Evolutionary conservation across 1,140 invertebrate genomes (phyloP).

Genomic region (Zaprionus gabonicus): DNA sequence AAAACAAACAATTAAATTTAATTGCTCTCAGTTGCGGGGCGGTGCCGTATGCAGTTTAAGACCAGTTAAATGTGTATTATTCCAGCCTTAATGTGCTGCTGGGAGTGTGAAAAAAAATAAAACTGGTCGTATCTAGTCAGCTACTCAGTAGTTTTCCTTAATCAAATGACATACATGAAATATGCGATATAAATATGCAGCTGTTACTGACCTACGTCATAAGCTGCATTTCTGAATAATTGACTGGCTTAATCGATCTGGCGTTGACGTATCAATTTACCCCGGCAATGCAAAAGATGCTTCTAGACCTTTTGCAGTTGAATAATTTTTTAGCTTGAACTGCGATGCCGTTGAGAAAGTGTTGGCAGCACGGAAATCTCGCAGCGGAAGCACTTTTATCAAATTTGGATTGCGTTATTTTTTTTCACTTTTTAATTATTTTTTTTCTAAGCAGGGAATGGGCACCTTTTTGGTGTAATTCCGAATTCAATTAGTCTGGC

Average conservation of each 20-base stretch:
- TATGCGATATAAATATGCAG: slow-evolving; percentile 59
- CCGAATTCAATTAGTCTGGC: slow-evolving; percentile 43
- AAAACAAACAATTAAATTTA: slow-evolving; percentile 63
- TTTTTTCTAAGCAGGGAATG: not conserved
- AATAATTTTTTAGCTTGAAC: not conserved
- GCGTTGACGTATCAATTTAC: slow-evolving; percentile 10
- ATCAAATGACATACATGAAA: slow-evolving; percentile 56
- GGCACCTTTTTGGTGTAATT: slow-evolving; percentile 17
- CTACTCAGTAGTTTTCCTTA: slow-evolving; percentile 69
- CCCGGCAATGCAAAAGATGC: not conserved
- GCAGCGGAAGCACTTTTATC: slow-evolving; percentile 52
- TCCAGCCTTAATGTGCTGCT: slow-evolving; percentile 51
- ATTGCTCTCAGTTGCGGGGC: slow-evolving; percentile 49
- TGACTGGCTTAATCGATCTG: slow-evolving; percentile 25
- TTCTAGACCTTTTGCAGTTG: not conserved
- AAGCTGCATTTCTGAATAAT: slow-evolving; percentile 30
- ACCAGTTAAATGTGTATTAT: slow-evolving; percentile 64
- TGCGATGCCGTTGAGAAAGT: not conserved
- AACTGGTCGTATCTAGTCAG: slow-evolving; percentile 55
- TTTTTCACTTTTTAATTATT: not conserved
- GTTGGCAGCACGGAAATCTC: slow-evolving; percentile 8
- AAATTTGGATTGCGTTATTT: slow-evolving; percentile 27
- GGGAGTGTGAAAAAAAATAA: slow-evolving; percentile 51
- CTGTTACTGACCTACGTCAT: slow-evolving; percentile 64
- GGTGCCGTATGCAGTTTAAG: slow-evolving; percentile 40